A percentile compares a stretch with the other conserved stretches of the same genome.
phyloP scores from a whole-genome alignment of 1,140 invertebrate genomes.

The Micrasema minimum region DNA sequence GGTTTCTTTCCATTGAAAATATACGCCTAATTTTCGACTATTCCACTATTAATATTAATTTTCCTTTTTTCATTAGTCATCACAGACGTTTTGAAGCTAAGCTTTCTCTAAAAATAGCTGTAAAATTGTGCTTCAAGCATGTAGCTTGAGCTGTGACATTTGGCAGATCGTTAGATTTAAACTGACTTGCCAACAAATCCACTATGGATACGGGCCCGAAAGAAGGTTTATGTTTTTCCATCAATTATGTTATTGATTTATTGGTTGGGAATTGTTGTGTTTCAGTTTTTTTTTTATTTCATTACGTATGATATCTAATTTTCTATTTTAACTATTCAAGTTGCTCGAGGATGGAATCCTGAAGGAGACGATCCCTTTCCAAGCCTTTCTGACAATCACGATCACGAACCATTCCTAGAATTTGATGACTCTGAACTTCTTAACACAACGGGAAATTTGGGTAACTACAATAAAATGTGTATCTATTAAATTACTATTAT shows the following conservation, averaged over 20 bases:
- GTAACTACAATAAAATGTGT: no score
- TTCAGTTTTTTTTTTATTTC: neutral
- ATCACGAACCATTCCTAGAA: conserved; percentile 94
- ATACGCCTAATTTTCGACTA: conserved; percentile 9
- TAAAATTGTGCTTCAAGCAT: no score
- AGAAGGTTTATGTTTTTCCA: no score
- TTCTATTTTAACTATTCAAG: conserved; percentile 52
- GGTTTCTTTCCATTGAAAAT: conserved; percentile 1
- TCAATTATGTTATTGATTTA: no score
- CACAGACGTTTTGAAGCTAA: no score
- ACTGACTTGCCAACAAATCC: conserved; percentile 11
- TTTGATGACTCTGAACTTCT: conserved; percentile 95
- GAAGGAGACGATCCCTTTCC: conserved; percentile 82
- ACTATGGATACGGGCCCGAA: conserved; percentile 36
- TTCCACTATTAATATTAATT: neutral
- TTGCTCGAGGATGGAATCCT: conserved; percentile 57
- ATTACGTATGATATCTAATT: conserved; percentile 31
- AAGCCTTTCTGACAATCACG: conserved; percentile 90
- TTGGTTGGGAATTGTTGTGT: neutral
- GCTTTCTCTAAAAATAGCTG: no score
- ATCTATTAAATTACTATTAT: no score
- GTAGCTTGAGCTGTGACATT: conserved; percentile 33
- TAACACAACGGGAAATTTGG: conserved; percentile 63
- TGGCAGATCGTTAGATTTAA: conserved; percentile 22
- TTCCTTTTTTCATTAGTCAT: no score